Evolutionary conservation across 2,888 invertebrate species (phyloP), one percentile per base, ranked within the genome.

Genomic region (Tridacna crocea): DNA sequence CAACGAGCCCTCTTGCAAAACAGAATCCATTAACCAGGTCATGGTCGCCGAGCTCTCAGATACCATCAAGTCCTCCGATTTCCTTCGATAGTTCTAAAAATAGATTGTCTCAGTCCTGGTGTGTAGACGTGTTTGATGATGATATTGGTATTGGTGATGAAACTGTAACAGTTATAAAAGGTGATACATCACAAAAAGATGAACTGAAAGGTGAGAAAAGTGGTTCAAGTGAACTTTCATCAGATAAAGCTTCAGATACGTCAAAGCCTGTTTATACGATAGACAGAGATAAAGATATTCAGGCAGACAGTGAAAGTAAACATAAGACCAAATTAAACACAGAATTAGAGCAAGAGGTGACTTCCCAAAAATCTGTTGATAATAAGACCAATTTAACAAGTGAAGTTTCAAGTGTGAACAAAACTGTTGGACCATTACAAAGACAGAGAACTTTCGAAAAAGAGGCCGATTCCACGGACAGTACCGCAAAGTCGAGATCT

Each of bases 61-160:
- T 77, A 72, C 80, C 79, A 73, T 77, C 77, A 24, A 79, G 85
- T 48, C 79, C 83, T 58, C 24, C 79, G 68, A 61, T 55, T 13
- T 65, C 77, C 27, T 46, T 48, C 27, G 55, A 79, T 66, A 72
- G 65, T 15, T 72, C 77, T 17, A 73, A 78, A 26, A 82, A 84
- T 48, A 80, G 85, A 48, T 80, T 89, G 87, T 79, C 86, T 22
- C 89, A 89, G 70, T 89, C 89, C 15, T 88, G 88, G 80, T 86
- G 86, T 77, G 89, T 85, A 3, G 85, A 85, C 55, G 75, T 75
- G 60, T 70, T 70, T 65, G 70, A 70, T 22, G 70, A 70, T 22
- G 70, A 70, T 70, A 46, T 36, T n/a, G 70, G 11, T 47, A 46
- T 68, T 46, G 46, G 27, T 46, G 17, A 26, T 13, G 70, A 70